phyloP scores from a whole-genome alignment of 2,888 invertebrate genomes.

The Fragum fragum region DNA sequence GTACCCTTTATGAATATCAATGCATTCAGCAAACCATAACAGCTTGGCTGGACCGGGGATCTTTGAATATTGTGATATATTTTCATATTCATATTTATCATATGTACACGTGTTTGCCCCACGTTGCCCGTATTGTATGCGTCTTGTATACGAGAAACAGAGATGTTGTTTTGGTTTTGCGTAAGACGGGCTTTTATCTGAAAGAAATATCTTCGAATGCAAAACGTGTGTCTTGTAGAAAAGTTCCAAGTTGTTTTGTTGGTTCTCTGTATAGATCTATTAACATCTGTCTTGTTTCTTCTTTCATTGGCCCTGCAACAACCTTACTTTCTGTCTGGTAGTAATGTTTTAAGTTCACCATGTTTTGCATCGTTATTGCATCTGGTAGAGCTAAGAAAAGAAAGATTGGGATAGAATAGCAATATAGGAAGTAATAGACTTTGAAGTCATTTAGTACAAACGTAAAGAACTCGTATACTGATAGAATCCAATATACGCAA shows the following conservation, averaged over 20 bases:
- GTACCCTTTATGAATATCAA: no score
- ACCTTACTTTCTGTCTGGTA: conserved; percentile 18
- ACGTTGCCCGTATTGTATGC: no score
- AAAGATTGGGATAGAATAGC: neutral
- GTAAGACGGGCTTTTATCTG: neutral
- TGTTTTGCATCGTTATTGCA: neutral
- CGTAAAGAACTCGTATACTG: no score
- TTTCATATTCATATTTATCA: neutral
- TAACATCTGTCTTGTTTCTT: conserved; percentile 21
- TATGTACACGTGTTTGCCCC: neutral
- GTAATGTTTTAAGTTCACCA: conserved; percentile 21
- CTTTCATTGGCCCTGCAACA: conserved; percentile 34
- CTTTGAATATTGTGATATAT: no score
- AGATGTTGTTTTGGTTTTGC: no score
- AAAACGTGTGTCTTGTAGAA: conserved; percentile 29
- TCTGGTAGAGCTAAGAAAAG: conserved; percentile 29
- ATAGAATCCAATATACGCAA: no score
- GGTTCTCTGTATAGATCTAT: conserved; percentile 31
- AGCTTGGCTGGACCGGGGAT: no score
- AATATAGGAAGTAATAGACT: no score
- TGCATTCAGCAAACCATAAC: no score
- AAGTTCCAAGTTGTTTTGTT: conserved; percentile 29
- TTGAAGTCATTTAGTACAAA: no score
- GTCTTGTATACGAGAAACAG: no score
- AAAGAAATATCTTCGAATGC: conserved; percentile 25